These are phyloP conservation scores for Polylopha cassiicola DNA, from an alignment of 2,888 invertebrate species.

Conservation along the genomic window DNA sequence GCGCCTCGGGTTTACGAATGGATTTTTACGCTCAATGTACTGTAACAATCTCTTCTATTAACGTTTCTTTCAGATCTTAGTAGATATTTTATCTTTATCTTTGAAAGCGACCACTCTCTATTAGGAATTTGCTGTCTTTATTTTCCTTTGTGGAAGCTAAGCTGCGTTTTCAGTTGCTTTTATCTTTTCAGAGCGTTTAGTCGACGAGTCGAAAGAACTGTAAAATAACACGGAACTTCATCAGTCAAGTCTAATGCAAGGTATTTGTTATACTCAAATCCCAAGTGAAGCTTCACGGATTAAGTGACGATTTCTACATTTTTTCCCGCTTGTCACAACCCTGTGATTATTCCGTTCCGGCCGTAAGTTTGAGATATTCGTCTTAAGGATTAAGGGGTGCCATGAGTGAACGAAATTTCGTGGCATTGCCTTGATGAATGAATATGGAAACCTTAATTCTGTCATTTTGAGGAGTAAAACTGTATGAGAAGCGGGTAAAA, in stretches of 20 bases:
- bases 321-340: constrained; percentile 62
- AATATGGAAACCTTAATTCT: constrained; percentile 65
- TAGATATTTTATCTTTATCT: too few relatives aligned
- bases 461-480: constrained; percentile 60
- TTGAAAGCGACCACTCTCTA: too few relatives aligned
- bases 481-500: constrained; percentile 50
- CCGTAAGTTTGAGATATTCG: constrained; percentile 72
- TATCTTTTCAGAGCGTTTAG: constrained; percentile 6
- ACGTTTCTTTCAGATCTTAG: constrained; percentile 26
- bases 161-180: constrained; percentile 1
- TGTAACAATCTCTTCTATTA: constrained; percentile 43
- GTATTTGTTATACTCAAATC: constrained; percentile 59
- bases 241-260: constrained; percentile 58
- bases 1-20: constrained; percentile 32
- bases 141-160: too few relatives aligned
- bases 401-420: constrained; percentile 65
- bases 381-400: constrained; percentile 70
- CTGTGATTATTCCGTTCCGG: constrained; percentile 65
- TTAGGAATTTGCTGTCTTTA: too few relatives aligned
- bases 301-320: constrained; percentile 72
- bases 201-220: constrained; percentile 18
- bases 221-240: constrained; percentile 29
- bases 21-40: constrained; percentile 49
- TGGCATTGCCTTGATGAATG: constrained; percentile 68
- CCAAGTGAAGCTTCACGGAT: constrained; percentile 51